A percentile compares a stretch with the other conserved stretches of the same genome.
Conservation (phyloP, 2,113 vertebrate genomes). For the Myotis brandtii region DNA sequence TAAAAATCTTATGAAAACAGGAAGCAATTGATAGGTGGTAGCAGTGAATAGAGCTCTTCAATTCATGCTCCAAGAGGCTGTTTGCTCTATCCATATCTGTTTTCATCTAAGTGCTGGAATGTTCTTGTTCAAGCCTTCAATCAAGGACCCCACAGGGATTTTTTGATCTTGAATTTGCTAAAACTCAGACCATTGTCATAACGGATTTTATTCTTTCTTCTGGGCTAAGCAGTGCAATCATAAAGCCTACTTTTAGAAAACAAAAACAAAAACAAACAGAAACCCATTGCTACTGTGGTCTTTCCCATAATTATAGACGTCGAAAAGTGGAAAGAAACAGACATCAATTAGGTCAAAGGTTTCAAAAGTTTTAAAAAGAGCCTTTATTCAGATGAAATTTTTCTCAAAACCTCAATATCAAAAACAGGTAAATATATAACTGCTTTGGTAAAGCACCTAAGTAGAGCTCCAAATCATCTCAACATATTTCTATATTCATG, state of each 20-base stretch:
- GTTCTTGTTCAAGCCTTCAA: background rate
- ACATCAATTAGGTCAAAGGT: background rate
- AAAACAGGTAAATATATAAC: background rate
- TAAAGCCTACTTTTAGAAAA: background rate
- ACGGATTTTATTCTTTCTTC: background rate
- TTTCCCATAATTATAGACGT: background rate
- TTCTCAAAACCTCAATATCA: background rate
- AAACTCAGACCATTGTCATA: background rate
- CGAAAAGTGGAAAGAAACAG: background rate
- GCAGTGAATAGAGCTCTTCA: background rate
- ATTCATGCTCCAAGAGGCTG: background rate
- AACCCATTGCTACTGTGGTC: rapidly evolving
- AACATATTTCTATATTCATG: background rate
- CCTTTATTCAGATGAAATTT: background rate
- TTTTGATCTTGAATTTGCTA: background rate
- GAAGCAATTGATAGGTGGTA: background rate
- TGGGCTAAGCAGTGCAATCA: background rate
- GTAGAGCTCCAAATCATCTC: background rate
- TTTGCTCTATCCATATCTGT: background rate
- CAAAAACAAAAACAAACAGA: background rate
- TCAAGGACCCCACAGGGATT: background rate
- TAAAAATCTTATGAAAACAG: background rate
- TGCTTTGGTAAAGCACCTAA: background rate
- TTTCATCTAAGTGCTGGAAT: background rate
- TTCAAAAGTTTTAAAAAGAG: background rate